Evolutionary conservation across 1,140 invertebrate species (phyloP).

Genomic region (Drosophila truncata): DNA sequence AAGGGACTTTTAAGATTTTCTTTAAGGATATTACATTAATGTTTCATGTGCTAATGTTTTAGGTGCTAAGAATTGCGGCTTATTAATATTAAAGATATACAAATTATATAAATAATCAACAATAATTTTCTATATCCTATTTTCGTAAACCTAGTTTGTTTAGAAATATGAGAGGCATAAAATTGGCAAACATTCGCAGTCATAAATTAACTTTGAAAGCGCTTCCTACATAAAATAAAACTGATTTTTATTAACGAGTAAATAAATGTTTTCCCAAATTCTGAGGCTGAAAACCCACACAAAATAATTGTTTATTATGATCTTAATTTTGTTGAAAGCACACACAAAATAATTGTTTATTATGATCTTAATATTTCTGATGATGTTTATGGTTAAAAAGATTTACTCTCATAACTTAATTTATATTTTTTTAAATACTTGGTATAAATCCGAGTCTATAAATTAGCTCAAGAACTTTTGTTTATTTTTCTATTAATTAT

Average conservation of each 20-base stretch:
- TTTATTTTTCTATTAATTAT: not conserved
- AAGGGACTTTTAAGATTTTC: not conserved
- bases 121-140: not conserved
- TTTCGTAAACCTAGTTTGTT: too few relatives aligned
- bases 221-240: not conserved
- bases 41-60: accelerated
- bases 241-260: not conserved
- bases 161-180: too few relatives aligned
- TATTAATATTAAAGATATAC: not conserved
- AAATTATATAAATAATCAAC: not conserved
- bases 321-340: not conserved
- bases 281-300: not conserved
- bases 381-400: not conserved
- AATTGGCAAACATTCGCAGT: not conserved
- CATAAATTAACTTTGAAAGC: slow-evolving; percentile 9
- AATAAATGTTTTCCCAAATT: not conserved
- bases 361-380: not conserved
- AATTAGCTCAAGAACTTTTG: not conserved
- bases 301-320: slow-evolving; percentile 3
- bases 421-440: not conserved
- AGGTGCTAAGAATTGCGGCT: too few relatives aligned
- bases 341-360: not conserved
- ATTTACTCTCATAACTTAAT: slow-evolving; percentile 1
- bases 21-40: not conserved
- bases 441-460: not conserved